phyloP scores from a whole-genome alignment of 2,113 vertebrate genomes.

The Gracilinanus agilis region DNA sequence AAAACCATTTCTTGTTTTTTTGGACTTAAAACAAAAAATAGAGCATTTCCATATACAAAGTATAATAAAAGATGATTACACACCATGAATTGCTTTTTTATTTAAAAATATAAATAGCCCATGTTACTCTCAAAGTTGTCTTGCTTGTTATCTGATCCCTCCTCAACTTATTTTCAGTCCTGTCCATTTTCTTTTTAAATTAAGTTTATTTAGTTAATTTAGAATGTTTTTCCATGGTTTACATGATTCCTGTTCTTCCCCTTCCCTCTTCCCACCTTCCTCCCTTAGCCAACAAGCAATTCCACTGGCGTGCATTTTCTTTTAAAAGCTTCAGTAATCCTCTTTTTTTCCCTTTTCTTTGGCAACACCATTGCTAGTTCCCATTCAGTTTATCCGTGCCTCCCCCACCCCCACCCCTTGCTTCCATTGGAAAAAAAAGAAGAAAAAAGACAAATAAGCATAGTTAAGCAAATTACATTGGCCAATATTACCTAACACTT shows the following conservation, averaged over 20 bases:
- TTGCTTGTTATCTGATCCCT: background rate
- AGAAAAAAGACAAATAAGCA: background rate
- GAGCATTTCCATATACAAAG: background rate
- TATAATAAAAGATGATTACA: background rate
- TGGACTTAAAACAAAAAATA: background rate
- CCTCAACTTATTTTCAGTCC: background rate
- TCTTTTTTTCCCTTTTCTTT: background rate
- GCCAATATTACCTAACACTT: background rate
- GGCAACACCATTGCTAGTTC: background rate
- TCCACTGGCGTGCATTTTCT: background rate
- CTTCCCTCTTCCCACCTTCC: too few species aligned
- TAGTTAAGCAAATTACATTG: background rate
- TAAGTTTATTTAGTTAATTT: too few species aligned
- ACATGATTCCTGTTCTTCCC: too few species aligned
- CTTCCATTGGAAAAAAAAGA: background rate
- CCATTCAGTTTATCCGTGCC: background rate
- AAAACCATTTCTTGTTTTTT: background rate
- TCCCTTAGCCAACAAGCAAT: too few species aligned
- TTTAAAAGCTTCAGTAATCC: background rate
- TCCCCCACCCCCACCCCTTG: too few species aligned
- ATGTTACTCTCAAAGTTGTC: background rate
- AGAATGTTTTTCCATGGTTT: too few species aligned
- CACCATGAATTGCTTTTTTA: background rate
- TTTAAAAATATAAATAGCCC: background rate
- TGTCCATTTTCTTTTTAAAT: background rate